Percentiles rank a stretch among this genome's conserved stretches.
Evolutionary conservation across 2,888 invertebrate species (phyloP).

Genomic region (Pheosia gnoma): DNA sequence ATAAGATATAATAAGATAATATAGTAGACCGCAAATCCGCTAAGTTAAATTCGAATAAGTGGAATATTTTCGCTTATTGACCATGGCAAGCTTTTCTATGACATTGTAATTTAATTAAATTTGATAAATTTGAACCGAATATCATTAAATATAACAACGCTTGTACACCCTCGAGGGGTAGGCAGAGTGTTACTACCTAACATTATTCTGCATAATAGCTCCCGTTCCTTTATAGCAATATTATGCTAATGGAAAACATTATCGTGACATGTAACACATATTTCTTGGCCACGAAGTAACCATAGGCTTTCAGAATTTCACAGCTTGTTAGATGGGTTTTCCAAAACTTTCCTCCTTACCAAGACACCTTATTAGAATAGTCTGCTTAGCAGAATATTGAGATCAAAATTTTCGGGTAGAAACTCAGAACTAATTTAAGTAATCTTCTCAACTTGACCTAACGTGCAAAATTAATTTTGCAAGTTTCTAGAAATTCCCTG

Average conservation of each 20-base stretch:
- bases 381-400: neutral
- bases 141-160: neutral
- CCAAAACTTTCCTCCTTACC: neutral
- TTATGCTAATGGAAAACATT: conserved; percentile 1
- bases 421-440: neutral
- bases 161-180: too few species aligned
- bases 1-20: too few species aligned
- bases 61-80: too few species aligned
- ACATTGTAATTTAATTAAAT: too few species aligned
- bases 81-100: too few species aligned
- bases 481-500: neutral
- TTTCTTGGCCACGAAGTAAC: neutral
- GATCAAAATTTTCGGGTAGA: neutral
- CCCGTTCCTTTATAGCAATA: neutral
- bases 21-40: too few species aligned
- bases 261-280: neutral
- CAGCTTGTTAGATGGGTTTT: neutral
- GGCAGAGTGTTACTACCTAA: neutral
- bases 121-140: too few species aligned
- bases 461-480: neutral
- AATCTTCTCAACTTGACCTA: neutral
- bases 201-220: neutral
- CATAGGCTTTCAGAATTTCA: neutral
- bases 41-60: too few species aligned
- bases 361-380: neutral